Conservation (phyloP, 2,113 vertebrate genomes). For the rabbit (Oryctolagus cuniculus) region mOryCun1.1 NC_091444.1:58681001-58681500, state of each 20-base stretch:
- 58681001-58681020: background rate
- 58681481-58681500: background rate
- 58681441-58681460: background rate
- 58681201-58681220: background rate
- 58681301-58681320: background rate
- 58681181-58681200: background rate
- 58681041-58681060: background rate
- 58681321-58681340: background rate
- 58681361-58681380: background rate
- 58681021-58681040: slow-evolving; percentile 1
- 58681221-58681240: background rate
- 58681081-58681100: background rate
- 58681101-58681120: background rate
- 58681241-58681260: background rate
- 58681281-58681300: background rate
- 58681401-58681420: background rate
- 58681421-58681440: background rate
- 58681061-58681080: background rate
- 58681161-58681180: background rate
- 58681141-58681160: background rate
- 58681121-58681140: background rate
- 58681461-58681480: background rate
- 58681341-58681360: background rate
- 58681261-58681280: background rate
- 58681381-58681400: background rate